Evolutionary conservation across 2,888 invertebrate genomes (phyloP), one percentile per base, ranked within the genome.

Genomic region (Nysson spinosus): DNA sequence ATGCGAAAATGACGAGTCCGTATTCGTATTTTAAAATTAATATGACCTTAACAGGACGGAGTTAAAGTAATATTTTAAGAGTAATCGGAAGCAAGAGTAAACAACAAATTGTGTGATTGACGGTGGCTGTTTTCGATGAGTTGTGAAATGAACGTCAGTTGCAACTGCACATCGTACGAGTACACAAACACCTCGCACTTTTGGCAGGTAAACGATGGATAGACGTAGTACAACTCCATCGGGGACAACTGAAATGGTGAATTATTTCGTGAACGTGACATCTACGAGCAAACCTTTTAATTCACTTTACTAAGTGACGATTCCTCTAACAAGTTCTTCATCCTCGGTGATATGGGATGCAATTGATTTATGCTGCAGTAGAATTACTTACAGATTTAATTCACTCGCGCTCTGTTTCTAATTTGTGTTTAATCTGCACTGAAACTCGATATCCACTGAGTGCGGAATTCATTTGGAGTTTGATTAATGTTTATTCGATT

Each of bases 231-330:
- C 34, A 39, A 7, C 7, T 47, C 57, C 22, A 24, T 39, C 28
- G 66, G 39, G 51, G 56, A 37, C 47, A 51, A 44, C 34, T 28
- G 64, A 37, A 65, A 67, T 40, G 40, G 50, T 67, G 67, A 66
- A 52, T 66, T 67, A 66, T 67, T 50, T 49, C 51, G 12, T 24
- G 42, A 11, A n/a, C 44, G 39, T 65, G 50, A 65, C 49, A 19
- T 26, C 66, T 55, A 44, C 14, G 39, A 55, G 52, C 49, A 44
- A 39, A 40, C 54, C 30, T 65, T 67, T 67, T 58, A 58, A 67
- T 67, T 60, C 42, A 50, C 49, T 47, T 20, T 35, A 40, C 28
- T 55, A 55, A 55, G 39, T 35, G 17, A 24, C 40, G 28, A 2
- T 11, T 7, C 24, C 0, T n/a, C 44, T 5, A 1, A 3, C 17